These are phyloP conservation scores for Tetrao urogallus DNA, from an alignment of 2,113 vertebrate species.

Conservation along the genomic window DNA sequence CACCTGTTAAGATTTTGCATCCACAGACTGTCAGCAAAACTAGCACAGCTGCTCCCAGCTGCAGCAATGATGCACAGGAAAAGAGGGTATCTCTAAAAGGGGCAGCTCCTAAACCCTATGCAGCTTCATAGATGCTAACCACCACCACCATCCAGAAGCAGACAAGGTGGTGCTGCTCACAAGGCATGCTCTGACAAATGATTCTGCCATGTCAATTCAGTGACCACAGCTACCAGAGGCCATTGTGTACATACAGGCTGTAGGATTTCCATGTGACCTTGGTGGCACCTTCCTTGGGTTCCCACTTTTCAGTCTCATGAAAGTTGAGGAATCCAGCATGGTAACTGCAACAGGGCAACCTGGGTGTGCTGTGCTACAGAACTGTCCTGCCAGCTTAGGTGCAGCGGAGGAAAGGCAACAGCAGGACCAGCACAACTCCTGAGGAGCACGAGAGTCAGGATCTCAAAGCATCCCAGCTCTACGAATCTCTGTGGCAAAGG, in stretches of 20 bases:
- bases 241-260: not conserved
- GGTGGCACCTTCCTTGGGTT: not conserved
- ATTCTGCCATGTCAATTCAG: too few relatives aligned
- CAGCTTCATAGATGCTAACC: accelerated
- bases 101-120: not conserved
- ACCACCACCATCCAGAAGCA: not conserved
- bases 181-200: too few relatives aligned
- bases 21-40: not conserved
- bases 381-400: not conserved
- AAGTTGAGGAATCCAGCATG: not conserved
- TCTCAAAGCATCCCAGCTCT: not conserved
- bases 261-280: not conserved
- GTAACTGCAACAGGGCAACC: not conserved
- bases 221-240: too few relatives aligned
- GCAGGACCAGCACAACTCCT: not conserved
- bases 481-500: not conserved
- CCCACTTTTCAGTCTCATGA: too few relatives aligned
- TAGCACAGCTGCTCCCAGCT: not conserved
- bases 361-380: not conserved
- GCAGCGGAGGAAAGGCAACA: not conserved
- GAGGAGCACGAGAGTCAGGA: not conserved
- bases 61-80: not conserved
- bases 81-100: not conserved
- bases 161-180: not conserved
- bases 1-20: not conserved